Conservation (phyloP, 2,797 vertebrate species). For the Gila robusta region DNA sequence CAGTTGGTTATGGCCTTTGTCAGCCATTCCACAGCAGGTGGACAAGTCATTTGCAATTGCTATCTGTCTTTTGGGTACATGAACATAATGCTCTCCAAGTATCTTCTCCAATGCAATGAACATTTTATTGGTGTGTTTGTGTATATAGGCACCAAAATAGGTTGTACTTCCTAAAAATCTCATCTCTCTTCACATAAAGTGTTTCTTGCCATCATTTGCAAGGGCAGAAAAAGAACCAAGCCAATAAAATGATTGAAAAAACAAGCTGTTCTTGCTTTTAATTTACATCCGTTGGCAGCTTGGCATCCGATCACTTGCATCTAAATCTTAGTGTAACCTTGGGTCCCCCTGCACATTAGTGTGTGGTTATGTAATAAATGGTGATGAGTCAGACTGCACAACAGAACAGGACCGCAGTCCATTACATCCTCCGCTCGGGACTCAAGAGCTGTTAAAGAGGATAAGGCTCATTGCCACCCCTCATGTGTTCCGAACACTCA, state of each 20-base stretch:
- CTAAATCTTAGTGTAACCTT: slow-evolving; percentile 39
- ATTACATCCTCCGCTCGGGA: slow-evolving; percentile 52
- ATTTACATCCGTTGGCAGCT: slow-evolving; percentile 39
- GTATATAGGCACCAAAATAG: slow-evolving; percentile 4
- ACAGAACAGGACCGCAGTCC: slow-evolving; percentile 48
- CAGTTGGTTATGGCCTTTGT: neutral
- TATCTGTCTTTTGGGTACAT: slow-evolving; percentile 22
- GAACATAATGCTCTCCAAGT: slow-evolving; percentile 9
- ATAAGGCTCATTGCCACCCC: slow-evolving; percentile 57
- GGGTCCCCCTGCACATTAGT: slow-evolving; percentile 45
- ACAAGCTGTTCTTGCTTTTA: slow-evolving; percentile 26
- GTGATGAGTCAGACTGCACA: slow-evolving; percentile 61
- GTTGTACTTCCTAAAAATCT: neutral
- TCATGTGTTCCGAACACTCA: slow-evolving; percentile 45
- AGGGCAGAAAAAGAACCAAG: slow-evolving; percentile 27
- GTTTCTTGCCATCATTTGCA: slow-evolving; percentile 12
- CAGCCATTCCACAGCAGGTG: slow-evolving; percentile 11
- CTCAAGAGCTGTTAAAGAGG: slow-evolving; percentile 63
- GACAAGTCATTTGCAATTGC: slow-evolving; percentile 19
- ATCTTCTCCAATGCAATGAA: slow-evolving; percentile 4
- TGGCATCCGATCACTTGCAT: slow-evolving; percentile 23
- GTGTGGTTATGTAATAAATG: slow-evolving; percentile 53
- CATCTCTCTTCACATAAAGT: slow-evolving; percentile 3
- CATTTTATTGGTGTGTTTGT: slow-evolving; percentile 17
- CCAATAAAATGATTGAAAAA: slow-evolving; percentile 38